phyloP scores from a whole-genome alignment of 2,888 invertebrate species.

The Perizoma flavofasciatum region DNA sequence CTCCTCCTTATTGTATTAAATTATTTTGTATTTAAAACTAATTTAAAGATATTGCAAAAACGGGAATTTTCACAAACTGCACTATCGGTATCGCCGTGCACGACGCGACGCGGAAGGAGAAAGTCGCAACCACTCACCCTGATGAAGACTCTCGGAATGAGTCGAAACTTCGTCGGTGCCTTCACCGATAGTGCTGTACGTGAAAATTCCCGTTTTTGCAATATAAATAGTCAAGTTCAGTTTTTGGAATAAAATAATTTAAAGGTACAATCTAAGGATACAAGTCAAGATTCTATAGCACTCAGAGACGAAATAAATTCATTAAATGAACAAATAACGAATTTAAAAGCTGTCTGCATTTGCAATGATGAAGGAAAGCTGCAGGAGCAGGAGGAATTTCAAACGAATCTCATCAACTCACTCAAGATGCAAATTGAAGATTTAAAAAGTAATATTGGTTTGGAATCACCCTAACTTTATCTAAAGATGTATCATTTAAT shows the following conservation, averaged over 20 bases:
- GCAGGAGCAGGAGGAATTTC: conserved; percentile 58
- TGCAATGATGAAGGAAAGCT: conserved; percentile 70
- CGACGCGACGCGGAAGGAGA: no score
- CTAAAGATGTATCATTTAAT: not conserved
- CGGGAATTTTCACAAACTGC: no score
- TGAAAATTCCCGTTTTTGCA: no score
- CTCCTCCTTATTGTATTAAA: no score
- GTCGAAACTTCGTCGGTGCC: no score
- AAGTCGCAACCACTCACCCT: no score
- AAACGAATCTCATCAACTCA: conserved; percentile 60
- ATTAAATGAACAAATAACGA: conserved; percentile 64
- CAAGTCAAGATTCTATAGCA: conserved; percentile 48
- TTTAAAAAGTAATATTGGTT: conserved; percentile 61
- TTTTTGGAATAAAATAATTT: no score
- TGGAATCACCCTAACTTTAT: not conserved
- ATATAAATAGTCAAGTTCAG: no score
- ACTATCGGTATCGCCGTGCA: no score
- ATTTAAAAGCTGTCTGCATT: conserved; percentile 59
- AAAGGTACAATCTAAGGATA: conserved; percentile 36
- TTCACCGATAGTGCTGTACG: no score
- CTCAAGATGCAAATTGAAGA: conserved; percentile 65
- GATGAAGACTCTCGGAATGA: no score
- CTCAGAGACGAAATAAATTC: conserved; percentile 66
- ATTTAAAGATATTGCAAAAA: conserved; percentile 31
- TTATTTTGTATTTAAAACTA: no score